A percentile compares a stretch with the other conserved stretches of the same genome.
phyloP scores from a whole-genome alignment of 2,113 vertebrate species.

The Polypterus bichir region DNA sequence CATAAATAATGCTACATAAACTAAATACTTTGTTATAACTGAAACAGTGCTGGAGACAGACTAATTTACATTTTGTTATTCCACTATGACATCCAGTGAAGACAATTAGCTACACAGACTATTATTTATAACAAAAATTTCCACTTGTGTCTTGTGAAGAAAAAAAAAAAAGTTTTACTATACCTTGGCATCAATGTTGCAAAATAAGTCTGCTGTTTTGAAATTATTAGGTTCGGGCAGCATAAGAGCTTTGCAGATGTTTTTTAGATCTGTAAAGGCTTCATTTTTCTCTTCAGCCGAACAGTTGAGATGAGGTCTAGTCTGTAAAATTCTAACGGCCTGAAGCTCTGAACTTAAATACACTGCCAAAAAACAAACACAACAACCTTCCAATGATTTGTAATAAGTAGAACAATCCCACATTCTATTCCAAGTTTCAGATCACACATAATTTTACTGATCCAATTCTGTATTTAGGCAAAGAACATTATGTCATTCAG shows the following conservation, averaged over 20 bases:
- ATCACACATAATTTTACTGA: no score
- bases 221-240: conserved; percentile 45
- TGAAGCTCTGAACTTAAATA: conserved; percentile 91
- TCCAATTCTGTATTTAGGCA: no score
- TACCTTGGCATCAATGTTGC: conserved; percentile 68
- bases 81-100: no score
- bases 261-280: conserved; percentile 51
- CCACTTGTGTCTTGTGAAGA: background rate
- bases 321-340: conserved; percentile 66
- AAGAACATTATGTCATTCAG: no score
- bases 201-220: conserved; percentile 46
- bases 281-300: conserved; percentile 38
- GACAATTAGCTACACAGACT: no score
- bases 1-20: no score
- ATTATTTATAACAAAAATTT: no score
- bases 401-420: no score
- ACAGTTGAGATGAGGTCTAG: conserved; percentile 37
- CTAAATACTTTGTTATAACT: no score
- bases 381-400: background rate
- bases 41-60: no score
- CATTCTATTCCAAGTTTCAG: no score
- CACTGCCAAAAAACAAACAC: conserved; percentile 44
- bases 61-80: no score
- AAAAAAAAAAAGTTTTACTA: background rate
- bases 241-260: conserved; percentile 55